phyloP scores from a whole-genome alignment of 2,888 invertebrate species.

The Agriopis leucophaearia region DNA sequence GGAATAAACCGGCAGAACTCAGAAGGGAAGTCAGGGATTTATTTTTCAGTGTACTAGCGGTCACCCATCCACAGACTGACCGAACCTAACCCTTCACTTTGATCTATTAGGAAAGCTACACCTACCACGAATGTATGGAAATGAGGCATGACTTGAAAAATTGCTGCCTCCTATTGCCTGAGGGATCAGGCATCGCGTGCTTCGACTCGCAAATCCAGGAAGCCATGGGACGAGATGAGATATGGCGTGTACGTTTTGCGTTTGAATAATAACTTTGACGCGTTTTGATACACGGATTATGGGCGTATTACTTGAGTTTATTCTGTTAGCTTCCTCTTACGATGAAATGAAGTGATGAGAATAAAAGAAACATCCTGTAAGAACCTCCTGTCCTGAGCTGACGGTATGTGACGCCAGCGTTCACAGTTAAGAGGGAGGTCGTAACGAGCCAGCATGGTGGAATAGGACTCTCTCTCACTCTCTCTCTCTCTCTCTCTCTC shows the following conservation, averaged over 20 bases:
- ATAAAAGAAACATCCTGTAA: no score
- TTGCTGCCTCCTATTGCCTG: constrained; percentile 39
- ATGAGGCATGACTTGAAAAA: constrained; percentile 43
- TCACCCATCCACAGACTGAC: no score
- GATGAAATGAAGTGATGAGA: no score
- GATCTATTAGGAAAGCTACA: constrained; percentile 8
- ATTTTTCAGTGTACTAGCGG: no score
- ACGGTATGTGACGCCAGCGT: no score
- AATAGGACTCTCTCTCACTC: no score
- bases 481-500: no score
- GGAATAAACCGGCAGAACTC: no score
- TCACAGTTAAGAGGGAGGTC: no score
- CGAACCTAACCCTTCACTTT: background rate
- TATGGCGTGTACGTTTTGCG: constrained; percentile 23
- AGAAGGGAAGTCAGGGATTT: no score
- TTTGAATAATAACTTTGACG: constrained; percentile 19
- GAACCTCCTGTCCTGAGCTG: no score
- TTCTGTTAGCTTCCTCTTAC: background rate
- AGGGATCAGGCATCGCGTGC: constrained; percentile 34
- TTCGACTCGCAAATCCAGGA: constrained; percentile 24
- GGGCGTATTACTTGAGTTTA: constrained; percentile 1
- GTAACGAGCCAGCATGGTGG: no score
- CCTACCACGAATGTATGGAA: constrained; percentile 31
- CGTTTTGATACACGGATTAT: constrained; percentile 10
- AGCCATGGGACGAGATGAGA: constrained; percentile 31